Conservation (phyloP, 1,140 invertebrate genomes). For the Neomicropteryx cornuta region DNA sequence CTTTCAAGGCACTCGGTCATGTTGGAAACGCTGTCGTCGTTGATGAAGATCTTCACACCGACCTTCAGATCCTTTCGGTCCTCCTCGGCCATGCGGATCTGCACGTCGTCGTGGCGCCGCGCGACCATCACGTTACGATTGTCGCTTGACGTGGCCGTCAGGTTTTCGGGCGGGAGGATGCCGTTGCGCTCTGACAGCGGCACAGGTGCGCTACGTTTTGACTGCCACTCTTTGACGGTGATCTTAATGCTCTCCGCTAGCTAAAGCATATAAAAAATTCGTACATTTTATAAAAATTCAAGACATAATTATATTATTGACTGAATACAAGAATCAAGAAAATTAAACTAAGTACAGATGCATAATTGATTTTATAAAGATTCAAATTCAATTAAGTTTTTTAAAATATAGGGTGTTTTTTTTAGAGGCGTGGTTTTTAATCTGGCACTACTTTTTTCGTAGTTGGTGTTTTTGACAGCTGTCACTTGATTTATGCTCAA, state of each 20-base stretch:
- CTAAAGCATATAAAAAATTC: constrained; percentile 36
- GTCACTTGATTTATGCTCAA: no score
- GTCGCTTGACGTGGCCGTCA: constrained; percentile 13
- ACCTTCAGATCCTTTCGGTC: constrained; percentile 50
- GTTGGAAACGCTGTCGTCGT: constrained; percentile 39
- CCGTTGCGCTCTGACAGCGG: constrained; percentile 22
- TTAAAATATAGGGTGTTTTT: no score
- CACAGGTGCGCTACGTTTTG: no score
- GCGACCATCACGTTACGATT: constrained; percentile 27
- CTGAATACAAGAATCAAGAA: no score
- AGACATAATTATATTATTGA: no score
- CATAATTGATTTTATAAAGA: no score
- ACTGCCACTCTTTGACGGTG: constrained; percentile 41
- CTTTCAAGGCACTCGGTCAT: constrained; percentile 45
- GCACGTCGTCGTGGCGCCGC: constrained; percentile 42
- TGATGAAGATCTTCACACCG: constrained; percentile 52
- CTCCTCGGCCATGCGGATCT: constrained; percentile 46
- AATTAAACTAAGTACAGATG: no score
- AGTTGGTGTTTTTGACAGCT: no score
- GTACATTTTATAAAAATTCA: constrained; percentile 5
- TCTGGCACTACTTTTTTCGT: no score
- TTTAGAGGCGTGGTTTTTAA: no score
- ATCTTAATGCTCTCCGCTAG: constrained; percentile 60
- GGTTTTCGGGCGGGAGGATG: constrained; percentile 10
- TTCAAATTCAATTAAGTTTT: no score